A percentile compares a stretch with the other conserved stretches of the same genome.
Evolutionary conservation across 2,888 invertebrate species (phyloP).

Genomic region (Galerucella pusilla): DNA sequence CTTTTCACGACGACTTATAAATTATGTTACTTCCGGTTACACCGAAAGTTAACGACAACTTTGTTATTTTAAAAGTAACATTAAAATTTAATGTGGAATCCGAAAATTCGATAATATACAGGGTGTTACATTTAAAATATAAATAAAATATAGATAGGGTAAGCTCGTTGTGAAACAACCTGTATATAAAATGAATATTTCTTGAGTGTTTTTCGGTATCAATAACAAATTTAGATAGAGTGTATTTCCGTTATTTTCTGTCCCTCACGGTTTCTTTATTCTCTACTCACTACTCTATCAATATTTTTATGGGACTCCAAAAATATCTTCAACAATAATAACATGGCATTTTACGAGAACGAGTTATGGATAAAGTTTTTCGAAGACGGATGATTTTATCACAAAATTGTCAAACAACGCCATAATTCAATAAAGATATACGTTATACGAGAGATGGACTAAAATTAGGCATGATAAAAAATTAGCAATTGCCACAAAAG

Average conservation of each 20-base stretch:
- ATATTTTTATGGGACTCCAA: constrained; percentile 2
- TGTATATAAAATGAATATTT: neutral
- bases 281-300: neutral
- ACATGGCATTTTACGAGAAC: neutral
- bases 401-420: neutral
- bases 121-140: too few species aligned
- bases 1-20: too few species aligned
- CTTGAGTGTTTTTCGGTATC: neutral
- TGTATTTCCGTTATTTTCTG: neutral
- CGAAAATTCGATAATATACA: too few species aligned
- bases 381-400: neutral
- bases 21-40: too few species aligned
- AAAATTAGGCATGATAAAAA: too few species aligned
- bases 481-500: too few species aligned
- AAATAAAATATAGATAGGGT: too few species aligned
- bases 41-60: too few species aligned
- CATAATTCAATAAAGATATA: neutral
- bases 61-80: too few species aligned
- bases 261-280: neutral
- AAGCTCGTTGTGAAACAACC: too few species aligned
- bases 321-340: neutral
- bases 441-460: too few species aligned
- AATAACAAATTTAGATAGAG: neutral
- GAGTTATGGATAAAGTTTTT: neutral
- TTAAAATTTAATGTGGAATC: too few species aligned